Percentiles rank a stretch among this genome's conserved stretches.
These are phyloP conservation scores for Coregonus suidteri DNA, from an alignment of 2,797 vertebrate species.

Conservation along the genomic window DNA sequence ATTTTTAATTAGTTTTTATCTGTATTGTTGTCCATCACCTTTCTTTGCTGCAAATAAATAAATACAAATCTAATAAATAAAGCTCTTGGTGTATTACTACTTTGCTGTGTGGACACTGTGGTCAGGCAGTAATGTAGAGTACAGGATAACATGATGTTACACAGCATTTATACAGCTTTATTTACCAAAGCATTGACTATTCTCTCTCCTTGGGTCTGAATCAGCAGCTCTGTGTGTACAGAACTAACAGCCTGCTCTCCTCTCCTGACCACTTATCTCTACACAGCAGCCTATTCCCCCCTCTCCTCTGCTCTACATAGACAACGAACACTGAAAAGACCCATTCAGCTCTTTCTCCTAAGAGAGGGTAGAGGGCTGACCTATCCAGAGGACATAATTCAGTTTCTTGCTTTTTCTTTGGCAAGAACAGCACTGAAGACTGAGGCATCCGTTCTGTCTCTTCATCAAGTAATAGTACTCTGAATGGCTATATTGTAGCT, in stretches of 20 bases:
- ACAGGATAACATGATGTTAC: background rate
- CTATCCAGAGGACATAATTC: too few relatives aligned
- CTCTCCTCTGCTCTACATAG: background rate
- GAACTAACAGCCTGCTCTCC: background rate
- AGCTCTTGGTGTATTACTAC: constrained; percentile 28
- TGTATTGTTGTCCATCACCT: too few relatives aligned
- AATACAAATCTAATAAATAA: too few relatives aligned
- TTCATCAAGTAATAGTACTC: too few relatives aligned
- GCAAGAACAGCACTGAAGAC: background rate
- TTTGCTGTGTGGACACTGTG: constrained; percentile 24
- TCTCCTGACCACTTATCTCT: constrained; percentile 15
- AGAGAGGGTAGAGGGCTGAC: too few relatives aligned
- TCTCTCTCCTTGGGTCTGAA: constrained; percentile 2
- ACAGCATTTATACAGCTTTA: constrained; percentile 59
- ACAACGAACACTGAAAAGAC: background rate
- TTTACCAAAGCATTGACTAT: constrained; percentile 34
- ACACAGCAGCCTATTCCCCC: constrained; percentile 17
- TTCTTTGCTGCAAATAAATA: too few relatives aligned
- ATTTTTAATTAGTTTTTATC: too few relatives aligned
- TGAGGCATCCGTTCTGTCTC: background rate
- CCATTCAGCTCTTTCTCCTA: background rate
- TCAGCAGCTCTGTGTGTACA: constrained; percentile 38
- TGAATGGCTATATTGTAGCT: too few relatives aligned
- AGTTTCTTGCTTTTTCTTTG: too few relatives aligned
- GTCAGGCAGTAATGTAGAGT: constrained; percentile 24